Evolutionary conservation across 2,113 vertebrate species (phyloP), one percentile per base, ranked within the genome.

Genomic region (Isurus oxyrinchus): DNA sequence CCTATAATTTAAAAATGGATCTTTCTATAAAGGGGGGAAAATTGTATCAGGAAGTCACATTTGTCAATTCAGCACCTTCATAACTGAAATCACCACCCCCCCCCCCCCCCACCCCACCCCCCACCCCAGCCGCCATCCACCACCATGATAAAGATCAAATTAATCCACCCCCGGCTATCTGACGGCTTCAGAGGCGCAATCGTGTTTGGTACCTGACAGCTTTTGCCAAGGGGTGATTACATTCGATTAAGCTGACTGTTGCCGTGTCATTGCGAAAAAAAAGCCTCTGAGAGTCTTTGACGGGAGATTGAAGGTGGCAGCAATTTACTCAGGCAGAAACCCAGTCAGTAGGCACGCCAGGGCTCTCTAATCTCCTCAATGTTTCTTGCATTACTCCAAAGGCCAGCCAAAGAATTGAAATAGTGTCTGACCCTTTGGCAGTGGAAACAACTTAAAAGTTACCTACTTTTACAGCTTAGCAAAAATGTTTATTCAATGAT

Each of bases 181-280:
- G 90, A 94, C 59, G 90, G 90, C 59, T 94, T 94, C 90, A 94
- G 90, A 94, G 59, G 35, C 59, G 21, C 90, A 94, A 63, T 66
- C 59, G 59, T 94, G 90, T 94, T 94, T 94, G 90, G 90, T 94
- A 94, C 90, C 90, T 94, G 90, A 94, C 90, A 94, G 90, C 57
- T 63, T 94, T 94, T 61, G 59, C 59, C 90, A 94, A 94, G 90
- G 90, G 90, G 59, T 94, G 90, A 94, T 94, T 94, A 94, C 90
- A 94, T 94, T 94, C 90, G 90, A 94, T 94, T 94, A 94, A 94
- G 90, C 90, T 66, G 90, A 94, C 90, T 94, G 59, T 94, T 94
- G 90, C 59, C 35, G n/a, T 94, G 90, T 94, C 90, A 94, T 94
- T 94, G 90, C 90, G n/a, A 11, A 66, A 55, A 53, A 66, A 94